phyloP scores from a whole-genome alignment of 2,113 vertebrate species.

The Numenius arquata region DNA sequence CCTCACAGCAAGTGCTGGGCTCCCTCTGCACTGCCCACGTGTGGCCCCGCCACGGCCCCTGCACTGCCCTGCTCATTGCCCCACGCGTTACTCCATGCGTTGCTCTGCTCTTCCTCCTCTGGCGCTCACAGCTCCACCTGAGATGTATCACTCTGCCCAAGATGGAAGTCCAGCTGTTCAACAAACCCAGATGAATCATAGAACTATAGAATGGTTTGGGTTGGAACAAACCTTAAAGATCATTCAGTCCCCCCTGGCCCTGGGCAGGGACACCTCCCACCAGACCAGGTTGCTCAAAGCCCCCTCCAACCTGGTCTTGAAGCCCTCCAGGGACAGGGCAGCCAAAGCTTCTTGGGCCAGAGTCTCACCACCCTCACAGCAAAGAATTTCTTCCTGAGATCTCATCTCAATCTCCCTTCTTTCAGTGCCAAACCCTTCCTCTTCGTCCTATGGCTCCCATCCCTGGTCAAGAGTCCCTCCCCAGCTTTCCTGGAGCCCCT shows the following conservation, averaged over 20 bases:
- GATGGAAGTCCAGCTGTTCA: background rate
- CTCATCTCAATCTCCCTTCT: background rate
- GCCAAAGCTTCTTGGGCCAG: background rate
- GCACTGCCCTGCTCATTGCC: background rate
- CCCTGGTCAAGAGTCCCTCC: background rate
- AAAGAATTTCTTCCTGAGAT: background rate
- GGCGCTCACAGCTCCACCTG: background rate
- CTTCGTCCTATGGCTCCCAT: background rate
- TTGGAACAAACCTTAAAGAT: background rate
- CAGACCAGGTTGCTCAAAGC: background rate
- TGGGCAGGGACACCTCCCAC: background rate
- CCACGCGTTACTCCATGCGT: accelerated
- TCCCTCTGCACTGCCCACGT: background rate
- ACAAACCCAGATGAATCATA: background rate
- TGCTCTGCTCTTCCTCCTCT: background rate
- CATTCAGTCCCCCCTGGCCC: background rate
- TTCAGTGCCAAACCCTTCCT: background rate
- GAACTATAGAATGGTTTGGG: background rate
- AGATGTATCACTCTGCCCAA: accelerated
- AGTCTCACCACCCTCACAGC: background rate
- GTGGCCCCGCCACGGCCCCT: accelerated
- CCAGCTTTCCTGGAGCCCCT: background rate
- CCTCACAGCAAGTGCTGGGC: background rate
- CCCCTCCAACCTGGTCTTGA: background rate
- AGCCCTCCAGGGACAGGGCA: background rate